Base-by-base conservation (phyloP, 2,113 vertebrate species). In the Myodes glareolus region DNA sequence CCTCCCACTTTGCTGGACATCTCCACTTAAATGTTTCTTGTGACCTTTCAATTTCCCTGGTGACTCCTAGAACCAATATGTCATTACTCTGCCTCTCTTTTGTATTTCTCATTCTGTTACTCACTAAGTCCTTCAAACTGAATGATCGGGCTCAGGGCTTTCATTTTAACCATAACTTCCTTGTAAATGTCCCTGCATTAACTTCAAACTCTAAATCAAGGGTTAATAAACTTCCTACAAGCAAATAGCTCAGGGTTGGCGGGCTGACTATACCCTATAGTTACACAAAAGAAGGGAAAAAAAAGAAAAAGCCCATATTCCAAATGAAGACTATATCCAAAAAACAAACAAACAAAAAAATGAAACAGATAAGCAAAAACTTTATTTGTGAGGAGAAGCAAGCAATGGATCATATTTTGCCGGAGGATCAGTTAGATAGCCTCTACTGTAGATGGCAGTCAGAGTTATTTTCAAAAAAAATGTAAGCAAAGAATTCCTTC, bases 391-490 rank as follows among this genome's bases (percentile, higher is more conserved):
- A 61, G 76, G 52, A n/a, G 76, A 94, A 63, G 27, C 65, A 47
- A 52, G 36, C 52, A 39, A 47, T 45, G 47, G 65, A 10, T 29
- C 50, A 36, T 27, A 86, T 75, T 27, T 85, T n/a, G 50, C 25
- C 68, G 0, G 1, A 50, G 29, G 67, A 87, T 17, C 17, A 55
- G 29, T 45, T 52, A 27, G 42, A 50, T 29, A 25, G 75, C 17
- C 7, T 63, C 61, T 12, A 9, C 31, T 13, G 86, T 67, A 61
- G 50, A 58, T 68, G n/a, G 25, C 0, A 89, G 47, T 36, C 50
- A 95, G 21, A 93, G 7, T 39, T 8, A 29, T 91, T 97, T 97
- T 45, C 31, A 67, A 88, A 92, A 87, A 92, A 90, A 23, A 39
- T 29, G 85, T 7, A 78, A 50, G 33, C 55, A 52, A 10, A 12